Evolutionary conservation across 1,140 invertebrate genomes (phyloP).

Genomic region (Drosophila guanche): DNA sequence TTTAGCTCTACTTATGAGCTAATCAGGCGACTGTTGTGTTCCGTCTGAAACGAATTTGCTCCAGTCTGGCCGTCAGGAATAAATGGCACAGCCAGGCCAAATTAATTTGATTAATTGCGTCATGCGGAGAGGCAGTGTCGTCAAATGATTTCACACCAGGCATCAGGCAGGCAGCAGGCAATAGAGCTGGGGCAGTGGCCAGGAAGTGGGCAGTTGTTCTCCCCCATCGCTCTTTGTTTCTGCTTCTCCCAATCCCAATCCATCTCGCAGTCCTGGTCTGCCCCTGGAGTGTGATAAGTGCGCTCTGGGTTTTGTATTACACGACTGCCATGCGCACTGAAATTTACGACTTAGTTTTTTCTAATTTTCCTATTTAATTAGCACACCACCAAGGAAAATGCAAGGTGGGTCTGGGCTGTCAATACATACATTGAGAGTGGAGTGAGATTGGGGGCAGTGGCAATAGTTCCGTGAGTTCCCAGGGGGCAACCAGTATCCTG

Average conservation of each 20-base stretch:
- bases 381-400: conserved; percentile 30
- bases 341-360: conserved; percentile 78
- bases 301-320: conserved; percentile 67
- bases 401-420: conserved; percentile 28
- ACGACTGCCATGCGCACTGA: conserved; percentile 42
- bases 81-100: conserved; percentile 41
- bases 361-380: conserved; percentile 80
- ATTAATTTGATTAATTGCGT: conserved; percentile 77
- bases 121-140: conserved; percentile 66
- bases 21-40: conserved; percentile 33
- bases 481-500: conserved; percentile 48
- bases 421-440: conserved; percentile 5
- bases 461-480: neutral
- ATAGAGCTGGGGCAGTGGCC: neutral
- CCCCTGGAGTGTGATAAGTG: conserved; percentile 72
- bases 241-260: neutral
- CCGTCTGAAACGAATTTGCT: conserved; percentile 27
- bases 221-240: conserved; percentile 41
- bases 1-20: conserved; percentile 46
- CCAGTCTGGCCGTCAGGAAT: conserved; percentile 35
- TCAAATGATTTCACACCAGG: conserved; percentile 76
- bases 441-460: no score
- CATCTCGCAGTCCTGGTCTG: neutral
- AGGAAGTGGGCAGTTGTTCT: neutral
- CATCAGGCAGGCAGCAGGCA: conserved; percentile 9